Evolutionary conservation across 2,113 vertebrate genomes (phyloP), one percentile per base, ranked within the genome.

Genomic region (Prietella phreatophila): DNA sequence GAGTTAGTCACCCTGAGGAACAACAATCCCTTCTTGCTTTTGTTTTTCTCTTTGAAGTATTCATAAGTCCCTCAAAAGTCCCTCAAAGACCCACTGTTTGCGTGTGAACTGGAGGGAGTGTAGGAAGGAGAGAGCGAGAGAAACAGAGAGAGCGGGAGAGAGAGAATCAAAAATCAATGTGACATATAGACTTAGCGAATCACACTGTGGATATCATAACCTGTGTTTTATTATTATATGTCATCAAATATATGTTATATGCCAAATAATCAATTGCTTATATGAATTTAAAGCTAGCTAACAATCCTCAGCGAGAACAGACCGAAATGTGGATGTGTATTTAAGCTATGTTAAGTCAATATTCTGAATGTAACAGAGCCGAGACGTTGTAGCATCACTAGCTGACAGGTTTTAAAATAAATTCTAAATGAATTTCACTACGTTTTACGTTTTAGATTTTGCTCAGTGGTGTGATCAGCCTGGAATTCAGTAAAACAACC

Each of bases 1-100:
- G 83, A 85, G 89, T 87, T 87, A 80, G 60, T 86, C 89, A 73
- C 63, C 73, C 67, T 81, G 6, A 87, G 84, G 85, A 89, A 78
- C 85, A 78, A 82, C 90, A 82, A 65, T 89, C 80, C 56, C 53
- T 73, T 55, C 84, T 88, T 36, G 33, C 61, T 33, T 82, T 86
- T 73, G 42, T 75, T 85, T 50, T 82, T 76, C 69, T 60, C 42
- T 55, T 20, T 19, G 47, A 82, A 69, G 56, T 87, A 90, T 92
- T 91, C 87, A 92, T 89, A 84, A 55, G 14, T 69, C 42, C 42
- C 42, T 47, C 42, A 47, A 47, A 47, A 47, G 42, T 47, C 42
- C 42, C 42, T 47, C 42, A 47, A 47, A 47, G 5, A 47, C 42
- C 42, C 25, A n/a, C 53, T 61, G 75, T 78, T 73, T 82, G 67